Conservation (phyloP, 2,797 vertebrate genomes). For the Huso huso region DNA sequence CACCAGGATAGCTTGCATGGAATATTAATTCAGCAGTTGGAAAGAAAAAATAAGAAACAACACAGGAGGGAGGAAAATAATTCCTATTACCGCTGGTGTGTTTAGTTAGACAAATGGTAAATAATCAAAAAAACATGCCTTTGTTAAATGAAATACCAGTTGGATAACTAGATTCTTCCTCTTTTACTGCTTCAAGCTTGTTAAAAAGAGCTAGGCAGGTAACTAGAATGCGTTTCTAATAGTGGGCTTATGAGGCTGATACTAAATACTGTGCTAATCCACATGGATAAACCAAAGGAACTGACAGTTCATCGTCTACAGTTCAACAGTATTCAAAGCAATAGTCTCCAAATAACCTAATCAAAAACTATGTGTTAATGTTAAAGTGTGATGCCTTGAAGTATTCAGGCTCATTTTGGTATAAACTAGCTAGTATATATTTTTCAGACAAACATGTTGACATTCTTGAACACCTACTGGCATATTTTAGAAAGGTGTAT, state of each 20-base stretch:
- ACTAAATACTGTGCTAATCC: slow-evolving; percentile 5
- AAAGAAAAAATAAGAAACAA: too few relatives aligned
- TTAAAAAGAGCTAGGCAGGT: not conserved
- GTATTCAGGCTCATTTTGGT: not conserved
- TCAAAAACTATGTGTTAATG: not conserved
- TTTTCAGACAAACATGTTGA: not conserved
- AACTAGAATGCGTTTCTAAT: too few relatives aligned
- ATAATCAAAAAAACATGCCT: not conserved
- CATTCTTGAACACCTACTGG: not conserved
- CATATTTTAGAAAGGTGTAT: not conserved
- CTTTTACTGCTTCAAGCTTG: not conserved
- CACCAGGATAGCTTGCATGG: not conserved
- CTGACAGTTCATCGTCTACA: not conserved
- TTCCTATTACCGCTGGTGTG: not conserved
- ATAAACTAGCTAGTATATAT: not conserved
- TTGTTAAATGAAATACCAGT: too few relatives aligned
- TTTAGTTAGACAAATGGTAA: not conserved
- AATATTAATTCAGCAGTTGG: not conserved
- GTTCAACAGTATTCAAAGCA: not conserved
- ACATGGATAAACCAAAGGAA: not conserved
- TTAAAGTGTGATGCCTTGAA: slow-evolving; percentile 3
- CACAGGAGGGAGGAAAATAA: not conserved
- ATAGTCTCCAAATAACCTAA: not conserved
- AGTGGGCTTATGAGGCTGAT: slow-evolving; percentile 7
- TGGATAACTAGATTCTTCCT: too few relatives aligned